A percentile compares a stretch with the other conserved stretches of the same genome.
Conservation (phyloP, 2,888 invertebrate genomes). For the Alviniconcha strummeri region DNA sequence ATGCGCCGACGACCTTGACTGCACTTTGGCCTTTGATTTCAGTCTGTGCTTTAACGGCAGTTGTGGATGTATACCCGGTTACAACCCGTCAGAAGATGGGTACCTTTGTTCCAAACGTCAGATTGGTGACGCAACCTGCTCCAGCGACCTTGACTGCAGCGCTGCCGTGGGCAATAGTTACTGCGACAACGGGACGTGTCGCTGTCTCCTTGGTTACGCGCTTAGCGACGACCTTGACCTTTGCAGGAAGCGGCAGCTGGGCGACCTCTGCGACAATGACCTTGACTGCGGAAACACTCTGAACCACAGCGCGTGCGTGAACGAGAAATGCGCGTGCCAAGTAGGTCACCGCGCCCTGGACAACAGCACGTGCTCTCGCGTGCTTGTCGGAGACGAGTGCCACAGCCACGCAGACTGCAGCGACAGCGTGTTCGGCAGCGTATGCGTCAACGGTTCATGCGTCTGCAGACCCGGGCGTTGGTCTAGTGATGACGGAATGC, state of each 20-base stretch:
- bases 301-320: slow-evolving; percentile 47
- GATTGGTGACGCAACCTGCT: slow-evolving; percentile 18
- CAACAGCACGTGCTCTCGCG: slow-evolving; percentile 13
- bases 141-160: slow-evolving; percentile 46
- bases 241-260: slow-evolving; percentile 26
- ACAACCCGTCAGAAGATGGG: neutral
- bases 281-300: slow-evolving; percentile 49
- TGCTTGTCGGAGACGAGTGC: slow-evolving; percentile 22
- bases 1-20: slow-evolving; percentile 30
- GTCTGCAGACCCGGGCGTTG: slow-evolving; percentile 26
- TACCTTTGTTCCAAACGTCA: slow-evolving; percentile 1
- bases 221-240: slow-evolving; percentile 6
- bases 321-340: slow-evolving; percentile 17
- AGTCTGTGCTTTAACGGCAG: slow-evolving; percentile 21
- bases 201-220: slow-evolving; percentile 25
- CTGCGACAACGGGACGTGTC: slow-evolving; percentile 42
- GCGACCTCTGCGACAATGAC: slow-evolving; percentile 21
- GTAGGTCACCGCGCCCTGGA: slow-evolving; percentile 1
- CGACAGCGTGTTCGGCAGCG: slow-evolving; percentile 28
- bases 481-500: neutral
- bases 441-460: slow-evolving; percentile 19
- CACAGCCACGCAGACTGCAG: slow-evolving; percentile 11
- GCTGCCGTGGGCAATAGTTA: slow-evolving; percentile 48
- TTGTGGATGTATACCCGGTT: slow-evolving; percentile 27
- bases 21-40: slow-evolving; percentile 29